Evolutionary conservation across 2,113 vertebrate genomes (phyloP).

Genomic region (Ceuthmochares aereus): DNA sequence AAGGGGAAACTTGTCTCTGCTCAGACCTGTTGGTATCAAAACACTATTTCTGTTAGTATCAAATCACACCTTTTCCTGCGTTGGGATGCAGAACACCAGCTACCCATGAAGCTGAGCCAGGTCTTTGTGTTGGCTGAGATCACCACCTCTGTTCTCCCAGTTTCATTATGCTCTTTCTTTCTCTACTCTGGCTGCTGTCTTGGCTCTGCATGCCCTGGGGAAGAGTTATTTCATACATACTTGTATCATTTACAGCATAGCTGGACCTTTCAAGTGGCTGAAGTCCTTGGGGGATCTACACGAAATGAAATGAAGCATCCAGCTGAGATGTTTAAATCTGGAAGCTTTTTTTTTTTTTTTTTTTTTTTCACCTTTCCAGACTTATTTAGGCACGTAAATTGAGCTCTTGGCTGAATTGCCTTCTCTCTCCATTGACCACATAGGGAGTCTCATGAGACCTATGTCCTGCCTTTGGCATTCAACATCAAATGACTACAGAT

Average conservation of each 20-base stretch:
- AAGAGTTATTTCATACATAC: not conserved
- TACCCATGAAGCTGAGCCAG: not conserved
- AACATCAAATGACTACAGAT: slow-evolving; percentile 7
- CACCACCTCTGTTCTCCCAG: not conserved
- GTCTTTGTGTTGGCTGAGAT: not conserved
- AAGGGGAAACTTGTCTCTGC: not conserved
- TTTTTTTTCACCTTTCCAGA: not conserved
- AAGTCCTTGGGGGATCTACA: not conserved
- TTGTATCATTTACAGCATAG: not conserved
- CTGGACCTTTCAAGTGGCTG: not conserved
- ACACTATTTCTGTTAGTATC: not conserved
- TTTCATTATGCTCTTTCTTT: not conserved
- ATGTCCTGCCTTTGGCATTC: slow-evolving; percentile 12
- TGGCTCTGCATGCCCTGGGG: not conserved
- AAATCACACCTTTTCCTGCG: not conserved
- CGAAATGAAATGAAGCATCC: not conserved
- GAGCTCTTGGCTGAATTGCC: slow-evolving; percentile 1
- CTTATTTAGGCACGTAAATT: not conserved
- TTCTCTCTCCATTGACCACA: not conserved
- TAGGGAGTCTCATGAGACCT: not conserved
- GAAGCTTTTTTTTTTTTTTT: no score
- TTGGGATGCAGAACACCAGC: not conserved
- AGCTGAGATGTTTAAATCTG: not conserved
- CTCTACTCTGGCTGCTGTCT: not conserved
- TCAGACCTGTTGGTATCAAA: not conserved